Evolutionary conservation across 1,140 invertebrate species (phyloP), one percentile per base, ranked within the genome.

Genomic region (Zaprionus taronus): DNA sequence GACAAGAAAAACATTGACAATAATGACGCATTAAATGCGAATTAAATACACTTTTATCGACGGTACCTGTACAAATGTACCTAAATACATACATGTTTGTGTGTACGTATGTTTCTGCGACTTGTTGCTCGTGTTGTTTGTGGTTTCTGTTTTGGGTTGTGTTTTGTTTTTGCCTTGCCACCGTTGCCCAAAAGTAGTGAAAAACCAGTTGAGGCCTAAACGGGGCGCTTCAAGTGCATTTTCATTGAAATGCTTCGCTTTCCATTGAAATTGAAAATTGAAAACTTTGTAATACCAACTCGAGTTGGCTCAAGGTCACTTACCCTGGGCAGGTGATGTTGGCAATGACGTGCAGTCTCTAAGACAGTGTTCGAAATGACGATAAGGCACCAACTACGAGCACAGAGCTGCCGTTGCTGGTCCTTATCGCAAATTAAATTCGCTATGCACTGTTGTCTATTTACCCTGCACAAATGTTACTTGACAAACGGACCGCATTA

Each of bases 1-100:
- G 49, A 62, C 6, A 41, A 51, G 11, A 66, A 72, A 70, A 38
- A 68, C 78, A 78, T 72, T 69, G 70, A 57, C 69, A 80, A 85
- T 86, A 80, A 87, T 87, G 84, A 89, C 78, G 83, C 77, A 83
- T 89, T 89, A 71, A 83, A 80, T 69, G 68, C 49, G 55, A 80
- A 83, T 89, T 86, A 67, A 83, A 80, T 86, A 72, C 61, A 67
- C 77, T 61, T 72, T 58, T 51, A 62, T 55, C 58, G 20, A 15
- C 5, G 5, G 38, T 41, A 38, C 36, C 36, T 63, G 53, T 28
- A 6, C n/a, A 41, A 47, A 55, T 20, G 47, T 20, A 22, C 11
- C n/a, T n/a, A 56, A 15, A n/a, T 4, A 36, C 12, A 36, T 26
- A n/a, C 11, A 17, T 34, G 26, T 24, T 7, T 26, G 12, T 51